phyloP scores from a whole-genome alignment of 2,888 invertebrate genomes.

The Drosophila vallismaia region DNA sequence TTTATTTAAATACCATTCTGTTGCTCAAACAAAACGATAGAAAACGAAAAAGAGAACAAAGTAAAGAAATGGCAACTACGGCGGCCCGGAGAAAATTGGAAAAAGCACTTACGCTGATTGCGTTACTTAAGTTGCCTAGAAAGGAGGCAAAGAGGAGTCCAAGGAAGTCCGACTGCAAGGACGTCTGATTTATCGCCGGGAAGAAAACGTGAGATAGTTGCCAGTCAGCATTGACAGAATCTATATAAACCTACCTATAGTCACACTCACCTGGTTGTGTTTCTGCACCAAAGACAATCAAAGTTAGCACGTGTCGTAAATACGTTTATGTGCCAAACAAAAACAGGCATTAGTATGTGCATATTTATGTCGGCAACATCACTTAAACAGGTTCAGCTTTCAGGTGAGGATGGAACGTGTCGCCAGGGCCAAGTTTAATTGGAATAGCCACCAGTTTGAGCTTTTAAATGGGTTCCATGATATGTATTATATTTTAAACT shows the following conservation, averaged over 20 bases:
- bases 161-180: constrained; percentile 38
- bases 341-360: constrained; percentile 42
- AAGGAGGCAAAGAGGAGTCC: constrained; percentile 2
- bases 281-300: constrained; percentile 50
- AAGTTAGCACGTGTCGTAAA: constrained; percentile 57
- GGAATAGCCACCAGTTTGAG: background rate
- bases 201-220: constrained; percentile 53
- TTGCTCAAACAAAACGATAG: constrained; percentile 10
- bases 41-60: constrained; percentile 1
- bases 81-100: constrained; percentile 23
- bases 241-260: constrained; percentile 14
- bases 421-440: constrained; percentile 41
- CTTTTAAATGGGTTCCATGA: background rate
- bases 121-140: constrained; percentile 51
- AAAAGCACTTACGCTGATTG: constrained; percentile 64
- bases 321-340: constrained; percentile 43
- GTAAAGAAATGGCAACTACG: constrained; percentile 4
- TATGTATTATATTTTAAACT: background rate
- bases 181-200: constrained; percentile 54
- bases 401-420: constrained; percentile 4
- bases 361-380: constrained; percentile 45
- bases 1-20: constrained; percentile 40
- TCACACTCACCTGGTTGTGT: constrained; percentile 6
- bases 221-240: constrained; percentile 39
- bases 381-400: constrained; percentile 34